Percentiles rank a stretch among this genome's conserved stretches.
These are phyloP conservation scores for Tor tambroides DNA, from an alignment of 2,113 vertebrate species.

Conservation along the genomic window DNA sequence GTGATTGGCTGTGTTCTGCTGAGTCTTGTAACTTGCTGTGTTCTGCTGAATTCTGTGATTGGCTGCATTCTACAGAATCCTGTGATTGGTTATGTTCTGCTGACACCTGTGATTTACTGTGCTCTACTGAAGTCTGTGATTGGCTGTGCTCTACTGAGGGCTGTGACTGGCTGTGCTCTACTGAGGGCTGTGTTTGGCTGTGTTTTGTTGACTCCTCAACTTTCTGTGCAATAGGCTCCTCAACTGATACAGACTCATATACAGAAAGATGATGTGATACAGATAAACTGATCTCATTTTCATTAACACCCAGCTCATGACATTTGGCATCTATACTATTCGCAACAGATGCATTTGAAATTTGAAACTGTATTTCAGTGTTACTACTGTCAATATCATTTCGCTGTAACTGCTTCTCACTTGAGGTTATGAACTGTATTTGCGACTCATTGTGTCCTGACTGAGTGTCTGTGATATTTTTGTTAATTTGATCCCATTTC, in stretches of 20 bases:
- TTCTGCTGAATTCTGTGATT: neutral
- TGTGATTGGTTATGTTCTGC: neutral
- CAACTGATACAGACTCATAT: neutral
- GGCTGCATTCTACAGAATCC: neutral
- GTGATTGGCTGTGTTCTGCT: neutral
- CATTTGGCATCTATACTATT: neutral
- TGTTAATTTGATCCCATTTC: neutral
- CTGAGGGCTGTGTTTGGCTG: neutral
- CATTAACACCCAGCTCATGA: neutral
- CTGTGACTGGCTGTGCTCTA: constrained; percentile 15
- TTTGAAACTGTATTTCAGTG: constrained; percentile 21
- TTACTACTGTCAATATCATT: neutral
- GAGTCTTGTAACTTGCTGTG: neutral
- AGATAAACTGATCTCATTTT: constrained; percentile 6
- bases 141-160: neutral
- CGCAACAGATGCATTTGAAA: neutral
- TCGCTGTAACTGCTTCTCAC: neutral
- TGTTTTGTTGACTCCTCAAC: neutral
- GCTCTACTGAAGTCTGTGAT: neutral
- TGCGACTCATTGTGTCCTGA: neutral
- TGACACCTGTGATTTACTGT: no score
- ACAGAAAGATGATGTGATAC: neutral
- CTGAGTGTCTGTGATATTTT: neutral
- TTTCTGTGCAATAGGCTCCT: neutral
- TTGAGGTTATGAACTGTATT: neutral